phyloP scores from a whole-genome alignment of 2,888 invertebrate genomes.

The Bellardia pandia region DNA sequence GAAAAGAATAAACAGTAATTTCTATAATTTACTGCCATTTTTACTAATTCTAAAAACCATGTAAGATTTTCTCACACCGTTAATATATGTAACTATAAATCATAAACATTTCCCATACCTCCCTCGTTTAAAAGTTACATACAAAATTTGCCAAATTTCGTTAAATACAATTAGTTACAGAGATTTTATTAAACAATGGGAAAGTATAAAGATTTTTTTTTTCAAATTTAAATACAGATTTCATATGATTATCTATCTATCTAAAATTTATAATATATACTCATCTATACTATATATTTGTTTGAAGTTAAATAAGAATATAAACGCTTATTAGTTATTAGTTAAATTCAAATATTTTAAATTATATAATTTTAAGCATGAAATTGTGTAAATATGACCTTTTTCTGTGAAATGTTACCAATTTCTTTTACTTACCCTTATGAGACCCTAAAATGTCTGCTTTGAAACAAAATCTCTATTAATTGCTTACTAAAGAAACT shows the following conservation, averaged over 20 bases:
- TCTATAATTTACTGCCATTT: no score
- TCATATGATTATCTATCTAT: background rate
- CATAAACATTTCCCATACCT: background rate
- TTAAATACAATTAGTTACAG: background rate
- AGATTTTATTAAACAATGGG: background rate
- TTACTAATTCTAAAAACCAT: no score
- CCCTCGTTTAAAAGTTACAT: background rate
- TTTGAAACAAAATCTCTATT: background rate
- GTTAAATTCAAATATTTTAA: background rate
- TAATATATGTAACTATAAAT: no score
- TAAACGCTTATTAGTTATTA: background rate
- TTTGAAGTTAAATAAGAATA: background rate
- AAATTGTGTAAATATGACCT: background rate
- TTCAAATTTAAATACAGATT: background rate
- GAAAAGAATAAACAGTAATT: no score
- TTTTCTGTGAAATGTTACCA: background rate
- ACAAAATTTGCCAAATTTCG: background rate
- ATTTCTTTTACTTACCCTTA: background rate
- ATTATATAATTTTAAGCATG: background rate
- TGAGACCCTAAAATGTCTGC: background rate
- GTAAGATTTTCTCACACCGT: no score
- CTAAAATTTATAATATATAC: no score
- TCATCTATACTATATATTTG: no score
- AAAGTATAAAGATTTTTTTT: background rate
- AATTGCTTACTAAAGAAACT: slow-evolving; percentile 6